phyloP scores from a whole-genome alignment of 2,797 vertebrate species.

The Hydrolagus colliei region DNA sequence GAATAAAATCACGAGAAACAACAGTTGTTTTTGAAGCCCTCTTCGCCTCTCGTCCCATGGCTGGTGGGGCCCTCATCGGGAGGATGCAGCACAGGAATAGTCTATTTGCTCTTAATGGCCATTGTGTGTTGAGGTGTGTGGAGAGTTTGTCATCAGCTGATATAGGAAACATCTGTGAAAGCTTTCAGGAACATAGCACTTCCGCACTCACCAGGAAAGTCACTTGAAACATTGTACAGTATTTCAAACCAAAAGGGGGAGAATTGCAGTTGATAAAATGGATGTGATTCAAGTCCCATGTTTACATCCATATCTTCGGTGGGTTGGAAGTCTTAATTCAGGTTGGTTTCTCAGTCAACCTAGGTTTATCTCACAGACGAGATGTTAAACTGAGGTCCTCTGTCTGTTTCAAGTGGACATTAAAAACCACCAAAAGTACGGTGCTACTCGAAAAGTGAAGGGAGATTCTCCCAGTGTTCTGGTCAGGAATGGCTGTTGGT shows the following conservation, averaged over 20 bases:
- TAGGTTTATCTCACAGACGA: too few species aligned
- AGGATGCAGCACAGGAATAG: neutral
- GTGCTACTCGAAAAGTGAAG: too few species aligned
- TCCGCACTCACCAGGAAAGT: constrained; percentile 1
- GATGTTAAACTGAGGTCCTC: neutral
- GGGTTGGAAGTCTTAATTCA: neutral
- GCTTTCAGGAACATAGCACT: constrained; percentile 9
- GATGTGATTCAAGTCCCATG: neutral
- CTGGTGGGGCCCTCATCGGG: neutral
- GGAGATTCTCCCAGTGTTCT: too few species aligned
- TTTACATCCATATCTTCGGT: neutral
- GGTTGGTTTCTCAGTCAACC: neutral
- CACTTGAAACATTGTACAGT: constrained; percentile 1
- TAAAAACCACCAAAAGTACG: too few species aligned
- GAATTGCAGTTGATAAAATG: neutral
- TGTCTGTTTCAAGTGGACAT: too few species aligned
- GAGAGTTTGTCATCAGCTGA: neutral
- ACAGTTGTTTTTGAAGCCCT: neutral
- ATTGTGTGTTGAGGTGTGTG: neutral
- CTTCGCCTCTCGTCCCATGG: neutral
- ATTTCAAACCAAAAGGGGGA: constrained; percentile 3
- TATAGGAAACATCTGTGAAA: constrained; percentile 30
- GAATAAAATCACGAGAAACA: neutral
- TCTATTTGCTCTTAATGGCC: neutral
- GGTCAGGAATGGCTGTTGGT: too few species aligned